These are phyloP conservation scores for Eretmocerus hayati DNA, from an alignment of 2,888 invertebrate genomes.

Conservation along the genomic window DNA sequence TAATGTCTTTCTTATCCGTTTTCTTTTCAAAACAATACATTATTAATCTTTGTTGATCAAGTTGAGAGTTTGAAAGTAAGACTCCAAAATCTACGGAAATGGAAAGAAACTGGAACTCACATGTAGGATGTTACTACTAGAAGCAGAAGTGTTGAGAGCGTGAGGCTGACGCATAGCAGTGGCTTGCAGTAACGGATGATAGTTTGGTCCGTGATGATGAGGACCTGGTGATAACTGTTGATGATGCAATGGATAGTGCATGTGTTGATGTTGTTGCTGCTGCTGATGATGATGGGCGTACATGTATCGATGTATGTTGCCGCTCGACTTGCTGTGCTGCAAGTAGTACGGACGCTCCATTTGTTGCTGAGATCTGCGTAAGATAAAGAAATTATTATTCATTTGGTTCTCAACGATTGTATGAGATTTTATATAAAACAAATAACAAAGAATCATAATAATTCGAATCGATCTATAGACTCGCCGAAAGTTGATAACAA, in stretches of 20 bases:
- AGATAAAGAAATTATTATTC: too few species aligned
- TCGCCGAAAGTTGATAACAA: too few species aligned
- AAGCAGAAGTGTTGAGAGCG: conserved; percentile 51
- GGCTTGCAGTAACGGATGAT: conserved; percentile 28
- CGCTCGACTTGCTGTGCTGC: conserved; percentile 65
- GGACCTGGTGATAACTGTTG: conserved; percentile 29
- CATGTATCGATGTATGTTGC: conserved; percentile 54
- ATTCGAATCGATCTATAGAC: too few species aligned
- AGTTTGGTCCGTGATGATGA: conserved; percentile 25
- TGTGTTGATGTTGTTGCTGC: conserved; percentile 40
- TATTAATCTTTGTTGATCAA: too few species aligned
- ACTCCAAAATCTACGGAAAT: background rate
- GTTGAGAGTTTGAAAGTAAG: too few species aligned
- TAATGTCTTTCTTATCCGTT: too few species aligned
- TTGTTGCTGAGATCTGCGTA: conserved; percentile 41
- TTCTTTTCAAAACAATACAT: too few species aligned
- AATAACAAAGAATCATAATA: too few species aligned
- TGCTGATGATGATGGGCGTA: conserved; percentile 54
- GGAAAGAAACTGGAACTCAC: conserved; percentile 35
- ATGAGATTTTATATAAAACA: too few species aligned
- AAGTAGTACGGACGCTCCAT: conserved; percentile 43
- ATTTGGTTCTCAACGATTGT: too few species aligned
- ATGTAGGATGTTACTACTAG: conserved; percentile 58
- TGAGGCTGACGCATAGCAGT: conserved; percentile 33
- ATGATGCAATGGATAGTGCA: conserved; percentile 32